These are phyloP conservation scores for Calliscelio sp. DNA, from an alignment of 2,888 invertebrate genomes.

Conservation along the genomic window DNA sequence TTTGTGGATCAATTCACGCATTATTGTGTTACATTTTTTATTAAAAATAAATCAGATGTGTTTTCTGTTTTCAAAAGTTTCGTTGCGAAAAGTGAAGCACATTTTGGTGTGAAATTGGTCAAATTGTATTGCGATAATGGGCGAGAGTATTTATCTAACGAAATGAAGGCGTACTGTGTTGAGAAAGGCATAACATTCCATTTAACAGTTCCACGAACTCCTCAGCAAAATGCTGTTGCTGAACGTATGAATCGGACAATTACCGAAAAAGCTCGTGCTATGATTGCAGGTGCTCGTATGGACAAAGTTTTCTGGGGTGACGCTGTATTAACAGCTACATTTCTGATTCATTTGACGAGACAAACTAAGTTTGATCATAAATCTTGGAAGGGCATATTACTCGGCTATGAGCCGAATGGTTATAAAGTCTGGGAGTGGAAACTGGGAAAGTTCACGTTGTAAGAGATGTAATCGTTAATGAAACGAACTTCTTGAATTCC, in stretches of 20 bases:
- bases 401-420: slow-evolving; percentile 13
- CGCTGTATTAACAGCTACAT: slow-evolving; percentile 75
- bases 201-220: slow-evolving; percentile 83
- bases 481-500: not conserved
- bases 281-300: slow-evolving; percentile 30
- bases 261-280: slow-evolving; percentile 58
- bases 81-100: slow-evolving; percentile 69
- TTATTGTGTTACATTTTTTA: not conserved
- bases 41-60: slow-evolving; percentile 50
- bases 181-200: slow-evolving; percentile 74
- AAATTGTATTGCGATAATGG: slow-evolving; percentile 76
- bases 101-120: slow-evolving; percentile 57
- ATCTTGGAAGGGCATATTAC: not conserved
- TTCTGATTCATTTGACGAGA: slow-evolving; percentile 79
- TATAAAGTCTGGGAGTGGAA: not conserved
- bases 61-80: slow-evolving; percentile 73
- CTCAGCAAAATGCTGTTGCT: slow-evolving; percentile 83
- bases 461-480: slow-evolving; percentile 10
- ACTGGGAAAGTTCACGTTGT: not conserved
- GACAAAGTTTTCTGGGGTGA: slow-evolving; percentile 64
- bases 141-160: slow-evolving; percentile 78
- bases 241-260: slow-evolving; percentile 81
- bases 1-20: slow-evolving; percentile 60
- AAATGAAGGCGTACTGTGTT: slow-evolving; percentile 74
- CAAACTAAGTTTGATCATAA: slow-evolving; percentile 9